Percentiles rank a stretch among this genome's conserved stretches.
Conservation (phyloP, 2,113 vertebrate genomes). For the Cryptomyrus ogoouensis region DNA sequence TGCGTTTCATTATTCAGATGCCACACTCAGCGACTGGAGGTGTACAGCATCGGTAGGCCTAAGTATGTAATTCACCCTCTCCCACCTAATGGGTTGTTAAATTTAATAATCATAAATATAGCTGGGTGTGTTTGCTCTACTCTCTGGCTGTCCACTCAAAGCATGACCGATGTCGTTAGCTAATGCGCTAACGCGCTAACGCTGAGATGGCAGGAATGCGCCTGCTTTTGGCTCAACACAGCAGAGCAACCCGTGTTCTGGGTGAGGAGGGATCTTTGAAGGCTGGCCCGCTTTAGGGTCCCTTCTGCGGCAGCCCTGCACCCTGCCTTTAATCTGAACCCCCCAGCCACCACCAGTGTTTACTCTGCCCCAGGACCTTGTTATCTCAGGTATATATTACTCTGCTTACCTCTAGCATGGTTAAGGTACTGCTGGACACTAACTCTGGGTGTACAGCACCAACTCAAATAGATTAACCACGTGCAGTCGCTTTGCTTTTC, state of each 20-base stretch:
- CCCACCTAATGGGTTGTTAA: conserved; percentile 6
- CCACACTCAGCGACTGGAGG: neutral
- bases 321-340: neutral
- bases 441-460: neutral
- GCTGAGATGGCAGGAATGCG: neutral
- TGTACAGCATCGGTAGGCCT: neutral
- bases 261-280: neutral
- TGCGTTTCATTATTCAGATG: neutral
- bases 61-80: neutral
- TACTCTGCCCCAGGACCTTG: neutral
- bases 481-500: neutral
- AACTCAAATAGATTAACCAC: neutral
- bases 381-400: neutral
- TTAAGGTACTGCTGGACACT: neutral
- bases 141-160: neutral
- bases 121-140: neutral
- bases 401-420: neutral
- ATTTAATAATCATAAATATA: conserved; percentile 9
- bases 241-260: neutral
- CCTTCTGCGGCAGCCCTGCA: neutral
- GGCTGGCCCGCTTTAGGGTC: neutral
- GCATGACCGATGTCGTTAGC: neutral
- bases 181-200: neutral
- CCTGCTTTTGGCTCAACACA: neutral
- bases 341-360: neutral